Evolutionary conservation across 2,797 vertebrate genomes (phyloP).

Genomic region (Lagorchestes hirsutus): DNA sequence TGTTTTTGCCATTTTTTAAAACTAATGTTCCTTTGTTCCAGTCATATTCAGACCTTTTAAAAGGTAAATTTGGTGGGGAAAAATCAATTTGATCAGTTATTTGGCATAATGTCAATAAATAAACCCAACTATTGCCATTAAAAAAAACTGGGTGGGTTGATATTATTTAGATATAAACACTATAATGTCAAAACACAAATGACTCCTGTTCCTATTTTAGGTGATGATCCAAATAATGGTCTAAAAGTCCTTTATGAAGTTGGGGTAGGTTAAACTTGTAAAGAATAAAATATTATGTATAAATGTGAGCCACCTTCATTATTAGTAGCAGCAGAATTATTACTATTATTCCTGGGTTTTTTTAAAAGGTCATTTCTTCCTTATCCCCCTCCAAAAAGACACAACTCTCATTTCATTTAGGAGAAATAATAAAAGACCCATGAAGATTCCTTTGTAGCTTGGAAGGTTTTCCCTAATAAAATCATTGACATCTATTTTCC

Average conservation of each 20-base stretch:
- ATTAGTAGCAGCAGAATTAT: neutral
- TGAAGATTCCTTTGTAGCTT: neutral
- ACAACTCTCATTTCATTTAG: constrained; percentile 15
- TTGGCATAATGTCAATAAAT: neutral
- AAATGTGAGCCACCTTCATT: neutral
- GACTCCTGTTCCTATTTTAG: constrained; percentile 28
- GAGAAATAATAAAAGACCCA: neutral
- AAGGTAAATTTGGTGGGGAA: neutral
- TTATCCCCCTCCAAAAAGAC: constrained; percentile 30
- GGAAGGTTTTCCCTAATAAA: constrained; percentile 37
- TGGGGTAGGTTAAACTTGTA: neutral
- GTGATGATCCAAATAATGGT: neutral
- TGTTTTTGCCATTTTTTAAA: neutral
- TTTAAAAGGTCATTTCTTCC: constrained; percentile 5
- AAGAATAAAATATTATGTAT: neutral
- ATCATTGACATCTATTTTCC: constrained; percentile 47
- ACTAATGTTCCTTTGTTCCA: neutral
- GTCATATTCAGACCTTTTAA: neutral
- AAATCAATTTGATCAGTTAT: constrained; percentile 15
- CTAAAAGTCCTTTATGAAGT: neutral
- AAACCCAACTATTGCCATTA: constrained; percentile 18
- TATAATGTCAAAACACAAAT: neutral
- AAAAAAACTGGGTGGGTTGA: constrained; percentile 4
- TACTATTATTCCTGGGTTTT: constrained; percentile 27
- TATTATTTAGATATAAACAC: neutral